Evolutionary conservation across 1,140 invertebrate species (phyloP), one percentile per base, ranked within the genome.

Genomic region (Pseudomyrmex cubaensis): DNA sequence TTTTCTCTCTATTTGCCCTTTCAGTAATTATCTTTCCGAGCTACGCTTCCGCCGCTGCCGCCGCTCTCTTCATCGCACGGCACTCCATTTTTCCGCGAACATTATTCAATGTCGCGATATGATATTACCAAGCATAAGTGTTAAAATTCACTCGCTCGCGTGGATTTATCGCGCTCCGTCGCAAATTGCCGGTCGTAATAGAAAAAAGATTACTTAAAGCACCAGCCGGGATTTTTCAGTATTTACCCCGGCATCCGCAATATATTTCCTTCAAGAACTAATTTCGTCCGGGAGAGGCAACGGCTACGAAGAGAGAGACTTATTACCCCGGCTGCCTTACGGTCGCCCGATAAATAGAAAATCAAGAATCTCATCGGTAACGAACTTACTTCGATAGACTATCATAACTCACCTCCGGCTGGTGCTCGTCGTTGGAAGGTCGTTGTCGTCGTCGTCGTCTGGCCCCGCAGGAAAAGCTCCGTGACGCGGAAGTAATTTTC

Each of bases 311-410:
- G 35, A 35, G 35, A 15, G 66, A 80, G 64, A 80, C 76, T 80
- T 80, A 80, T 80, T 80, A 80, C 76, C 66, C 35, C 50, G 50
- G 66, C 76, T 80, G 57, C 76, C 66, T 80, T 80, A 80, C 76
- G 66, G 76, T 80, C 76, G 67, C 44, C 54, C 66, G 66, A 80
- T 80, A 80, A 80, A 80, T 80, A 80, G 76, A 80, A 80, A 80
- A 80, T 80, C 76, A 80, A 80, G 76, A 80, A 80, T 80, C 76
- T 80, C 76, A 80, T 80, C 76, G 76, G 76, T 80, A 80, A 80
- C 76, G 76, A 80, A 80, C 76, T 80, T 80, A 80, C 76, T 80
- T 80, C 76, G 76, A 80, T 80, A 80, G 76, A 80, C 76, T 80
- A 80, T 80, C 76, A 80, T 80, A 80, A 80, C 54, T 80, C 76